These are phyloP conservation scores for Microcebus murinus DNA, from an alignment of 2,113 vertebrate genomes.

Conservation along the genomic window DNA sequence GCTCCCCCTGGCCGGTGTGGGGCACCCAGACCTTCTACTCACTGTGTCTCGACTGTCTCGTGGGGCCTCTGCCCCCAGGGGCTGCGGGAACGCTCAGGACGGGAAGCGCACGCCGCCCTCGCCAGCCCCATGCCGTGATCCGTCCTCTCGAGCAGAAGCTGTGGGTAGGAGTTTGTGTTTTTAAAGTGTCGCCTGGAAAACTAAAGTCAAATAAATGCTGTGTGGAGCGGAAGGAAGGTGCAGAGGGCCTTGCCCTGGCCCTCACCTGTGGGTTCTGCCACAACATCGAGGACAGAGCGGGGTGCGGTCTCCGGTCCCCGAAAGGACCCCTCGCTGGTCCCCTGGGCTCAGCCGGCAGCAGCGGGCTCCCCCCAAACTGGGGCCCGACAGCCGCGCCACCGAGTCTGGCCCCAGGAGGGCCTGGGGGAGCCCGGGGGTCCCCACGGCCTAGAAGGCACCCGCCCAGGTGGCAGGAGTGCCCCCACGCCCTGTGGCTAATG, in stretches of 20 bases:
- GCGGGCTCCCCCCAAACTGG: fast-evolving
- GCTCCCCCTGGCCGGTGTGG: background rate
- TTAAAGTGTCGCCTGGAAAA: background rate
- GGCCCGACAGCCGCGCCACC: fast-evolving
- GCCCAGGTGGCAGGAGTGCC: background rate
- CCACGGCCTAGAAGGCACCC: fast-evolving
- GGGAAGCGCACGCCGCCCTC: background rate
- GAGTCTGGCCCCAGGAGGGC: background rate
- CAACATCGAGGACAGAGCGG: fast-evolving
- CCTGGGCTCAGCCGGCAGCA: background rate
- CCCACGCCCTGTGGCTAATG: background rate
- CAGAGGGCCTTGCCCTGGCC: fast-evolving
- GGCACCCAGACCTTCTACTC: background rate
- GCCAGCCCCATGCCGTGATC: background rate
- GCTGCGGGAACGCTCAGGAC: background rate
- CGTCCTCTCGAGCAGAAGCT: background rate
- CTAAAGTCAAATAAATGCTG: background rate
- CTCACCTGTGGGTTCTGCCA: fast-evolving
- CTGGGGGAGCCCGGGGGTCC: too few species aligned
- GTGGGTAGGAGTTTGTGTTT: background rate
- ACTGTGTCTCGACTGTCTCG: slow-evolving; percentile 35
- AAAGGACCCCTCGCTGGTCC: background rate
- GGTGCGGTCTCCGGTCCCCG: background rate
- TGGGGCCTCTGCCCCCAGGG: background rate
- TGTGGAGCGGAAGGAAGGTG: fast-evolving